A percentile compares a stretch with the other conserved stretches of the same genome.
These are phyloP conservation scores for Zapornia atra DNA, from an alignment of 2,113 vertebrate genomes.

Conservation along the genomic window DNA sequence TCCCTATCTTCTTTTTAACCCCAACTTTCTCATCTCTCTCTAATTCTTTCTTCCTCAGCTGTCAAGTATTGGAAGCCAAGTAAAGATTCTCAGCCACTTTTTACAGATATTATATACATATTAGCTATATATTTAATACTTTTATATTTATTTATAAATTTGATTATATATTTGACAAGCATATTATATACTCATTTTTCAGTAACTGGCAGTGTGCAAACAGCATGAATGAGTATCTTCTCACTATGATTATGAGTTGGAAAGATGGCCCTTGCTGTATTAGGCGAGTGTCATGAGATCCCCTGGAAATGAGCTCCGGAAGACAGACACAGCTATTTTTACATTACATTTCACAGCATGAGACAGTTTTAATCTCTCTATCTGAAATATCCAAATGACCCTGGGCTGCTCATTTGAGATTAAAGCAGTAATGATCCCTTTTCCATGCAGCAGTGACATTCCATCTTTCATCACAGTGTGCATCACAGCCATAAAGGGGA, in stretches of 20 bases:
- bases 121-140: background rate
- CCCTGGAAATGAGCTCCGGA: slow-evolving; percentile 2
- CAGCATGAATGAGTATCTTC: background rate
- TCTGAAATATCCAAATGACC: slow-evolving; percentile 53
- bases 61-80: background rate
- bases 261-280: background rate
- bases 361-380: slow-evolving; percentile 40
- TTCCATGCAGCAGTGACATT: background rate
- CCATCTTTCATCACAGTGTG: background rate
- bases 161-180: background rate
- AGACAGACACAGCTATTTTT: slow-evolving; percentile 31
- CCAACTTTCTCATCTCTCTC: background rate
- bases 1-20: background rate
- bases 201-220: background rate
- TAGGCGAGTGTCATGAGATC: background rate
- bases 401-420: slow-evolving; percentile 32
- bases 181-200: background rate
- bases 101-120: background rate
- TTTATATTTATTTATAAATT: background rate
- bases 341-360: slow-evolving; percentile 29
- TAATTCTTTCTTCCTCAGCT: background rate
- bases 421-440: slow-evolving; percentile 7
- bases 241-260: background rate
- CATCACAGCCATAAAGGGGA: background rate
- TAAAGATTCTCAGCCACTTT: background rate